These are phyloP conservation scores for Rostratula benghalensis DNA, from an alignment of 2,113 vertebrate species.

Conservation along the genomic window DNA sequence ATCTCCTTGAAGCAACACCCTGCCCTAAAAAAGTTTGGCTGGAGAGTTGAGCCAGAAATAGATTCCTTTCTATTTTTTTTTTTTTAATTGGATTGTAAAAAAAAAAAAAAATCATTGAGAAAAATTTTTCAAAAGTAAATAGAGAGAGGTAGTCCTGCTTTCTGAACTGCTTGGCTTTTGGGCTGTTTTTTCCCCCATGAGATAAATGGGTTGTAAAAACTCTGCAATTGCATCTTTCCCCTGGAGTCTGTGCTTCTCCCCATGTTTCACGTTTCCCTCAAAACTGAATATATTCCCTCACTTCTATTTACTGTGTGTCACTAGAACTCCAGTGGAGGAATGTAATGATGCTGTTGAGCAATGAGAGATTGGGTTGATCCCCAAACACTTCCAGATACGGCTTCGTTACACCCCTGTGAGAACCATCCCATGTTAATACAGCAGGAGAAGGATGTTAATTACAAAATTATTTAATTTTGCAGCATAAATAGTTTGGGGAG, in stretches of 20 bases:
- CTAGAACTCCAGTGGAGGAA: not conserved
- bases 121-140: not conserved
- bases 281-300: not conserved
- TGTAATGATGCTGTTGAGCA: not conserved
- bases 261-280: not conserved
- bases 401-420: not conserved
- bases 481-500: not conserved
- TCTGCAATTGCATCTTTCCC: not conserved
- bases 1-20: constrained; percentile 53
- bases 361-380: not conserved
- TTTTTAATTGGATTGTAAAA: not conserved
- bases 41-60: constrained; percentile 32
- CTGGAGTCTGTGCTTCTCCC: not conserved
- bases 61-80: not conserved
- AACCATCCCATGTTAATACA: not conserved
- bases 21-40: constrained; percentile 42
- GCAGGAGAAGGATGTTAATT: not conserved
- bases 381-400: accelerated
- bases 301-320: not conserved
- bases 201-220: not conserved
- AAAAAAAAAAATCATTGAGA: not conserved
- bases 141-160: not conserved
- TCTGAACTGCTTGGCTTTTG: not conserved
- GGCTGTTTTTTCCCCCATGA: not conserved
- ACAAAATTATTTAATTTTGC: not conserved